Evolutionary conservation across 2,888 invertebrate genomes (phyloP), one percentile per base, ranked within the genome.

Genomic region (Pollenia amentaria): DNA sequence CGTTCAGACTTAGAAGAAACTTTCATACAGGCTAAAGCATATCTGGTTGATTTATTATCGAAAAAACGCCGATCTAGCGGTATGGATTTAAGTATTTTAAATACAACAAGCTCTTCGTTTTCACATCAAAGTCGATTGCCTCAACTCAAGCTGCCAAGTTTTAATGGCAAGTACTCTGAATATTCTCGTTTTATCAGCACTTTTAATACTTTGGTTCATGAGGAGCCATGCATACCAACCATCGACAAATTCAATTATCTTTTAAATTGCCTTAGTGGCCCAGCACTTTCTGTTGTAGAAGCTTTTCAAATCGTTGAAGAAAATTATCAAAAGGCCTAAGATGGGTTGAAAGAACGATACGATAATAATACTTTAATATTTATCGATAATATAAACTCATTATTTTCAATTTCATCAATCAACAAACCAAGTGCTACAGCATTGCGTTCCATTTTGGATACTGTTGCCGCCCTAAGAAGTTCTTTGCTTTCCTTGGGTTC

Each of bases 171-270:
- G 46, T 77, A 67, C 57, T 67, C 46, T 1, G 67, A 78, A 9
- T 67, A 69, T 44, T 18, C 67, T 12, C 67, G 77, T 29, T 77
- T 57, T 11, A 65, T 77, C 16, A 77, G 46, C 11, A 67, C 77
- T 2, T 65, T 64, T 53, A 77, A 77, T 16, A 64, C 42, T 7
- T 67, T 67, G 14, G 77, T 77, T 2, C 67, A 77, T 18, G 67
- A 67, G 11, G 67, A 77, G 12, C 67, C 55, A 18, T 48, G 48
- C n/a, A 77, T 77, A 6, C 53, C 77, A 55, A 77, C 57, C 12
- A 77, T 77, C 7, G 67, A 77, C n/a, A 77, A 65, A 53, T 65
- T 65, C 42, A 77, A 77, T 53, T n/a, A n/a, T n/a, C n/a, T n/a
- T n/a, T n/a, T n/a, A n/a, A n/a, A n/a, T n/a, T n/a, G 12, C 46